Evolutionary conservation across 1,140 invertebrate genomes (phyloP).

Genomic region (Drosophila santomea): DNA sequence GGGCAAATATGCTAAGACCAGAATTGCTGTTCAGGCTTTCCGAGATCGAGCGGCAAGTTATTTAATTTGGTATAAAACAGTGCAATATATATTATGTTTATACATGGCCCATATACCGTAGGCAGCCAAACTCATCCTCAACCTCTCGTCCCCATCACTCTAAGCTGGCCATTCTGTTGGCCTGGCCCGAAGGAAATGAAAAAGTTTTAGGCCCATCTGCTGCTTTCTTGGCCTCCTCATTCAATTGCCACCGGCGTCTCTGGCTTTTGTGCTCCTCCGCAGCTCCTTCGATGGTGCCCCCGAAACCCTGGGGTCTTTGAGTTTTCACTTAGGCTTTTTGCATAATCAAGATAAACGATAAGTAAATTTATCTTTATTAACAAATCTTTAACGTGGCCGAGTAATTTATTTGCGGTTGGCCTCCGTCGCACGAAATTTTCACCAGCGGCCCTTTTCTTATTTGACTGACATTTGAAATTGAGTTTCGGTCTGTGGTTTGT

Average conservation of each 20-base stretch:
- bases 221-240: slow-evolving; percentile 24
- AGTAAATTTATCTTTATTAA: slow-evolving; percentile 83
- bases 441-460: slow-evolving; percentile 36
- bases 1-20: slow-evolving; percentile 55
- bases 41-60: slow-evolving; percentile 68
- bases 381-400: slow-evolving; percentile 76
- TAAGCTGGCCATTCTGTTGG: slow-evolving; percentile 13
- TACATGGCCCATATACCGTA: slow-evolving; percentile 46
- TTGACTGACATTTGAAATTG: slow-evolving; percentile 62
- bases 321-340: slow-evolving; percentile 82
- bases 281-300: background rate
- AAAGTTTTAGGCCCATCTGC: slow-evolving; percentile 74
- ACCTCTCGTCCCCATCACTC: slow-evolving; percentile 10
- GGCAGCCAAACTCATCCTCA: background rate
- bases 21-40: slow-evolving; percentile 29
- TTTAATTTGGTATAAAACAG: slow-evolving; percentile 83
- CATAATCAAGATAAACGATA: slow-evolving; percentile 83
- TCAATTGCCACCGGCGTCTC: slow-evolving; percentile 29
- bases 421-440: slow-evolving; percentile 30
- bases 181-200: slow-evolving; percentile 63
- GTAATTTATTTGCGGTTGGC: slow-evolving; percentile 75
- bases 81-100: slow-evolving; percentile 79
- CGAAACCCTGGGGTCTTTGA: slow-evolving; percentile 51
- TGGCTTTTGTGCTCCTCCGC: slow-evolving; percentile 42
- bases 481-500: slow-evolving; percentile 43